Evolutionary conservation across 2,113 vertebrate species (phyloP).

Genomic region (Gallinago paraguaiae): DNA sequence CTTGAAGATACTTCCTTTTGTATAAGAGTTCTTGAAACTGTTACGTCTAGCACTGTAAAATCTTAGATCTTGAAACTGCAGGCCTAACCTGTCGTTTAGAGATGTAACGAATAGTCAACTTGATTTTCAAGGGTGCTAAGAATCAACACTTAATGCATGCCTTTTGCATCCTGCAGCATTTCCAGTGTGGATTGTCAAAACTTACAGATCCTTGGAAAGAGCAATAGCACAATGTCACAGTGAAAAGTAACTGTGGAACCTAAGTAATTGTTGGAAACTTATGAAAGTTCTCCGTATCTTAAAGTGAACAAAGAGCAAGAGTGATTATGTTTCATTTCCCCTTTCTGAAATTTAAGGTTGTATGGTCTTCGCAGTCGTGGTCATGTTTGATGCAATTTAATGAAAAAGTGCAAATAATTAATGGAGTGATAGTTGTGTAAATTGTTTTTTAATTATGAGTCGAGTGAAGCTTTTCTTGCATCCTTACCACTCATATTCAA

Average conservation of each 20-base stretch:
- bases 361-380: accelerated
- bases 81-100: neutral
- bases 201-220: neutral
- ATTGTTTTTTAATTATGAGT: neutral
- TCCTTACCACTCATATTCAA: neutral
- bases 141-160: neutral
- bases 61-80: neutral
- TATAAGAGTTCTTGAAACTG: neutral
- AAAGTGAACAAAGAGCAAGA: neutral
- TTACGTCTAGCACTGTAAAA: neutral
- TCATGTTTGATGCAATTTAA: neutral
- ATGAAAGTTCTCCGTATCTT: neutral
- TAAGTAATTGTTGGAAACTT: neutral
- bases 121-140: neutral
- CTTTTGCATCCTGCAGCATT: neutral
- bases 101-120: neutral
- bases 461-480: neutral
- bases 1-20: neutral
- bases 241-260: neutral
- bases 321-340: neutral
- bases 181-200: neutral
- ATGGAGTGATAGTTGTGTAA: neutral
- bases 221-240: neutral
- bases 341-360: neutral
- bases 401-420: neutral